Conservation (phyloP, 2,797 vertebrate genomes). For the Mormyrus proboscirostris region DNA sequence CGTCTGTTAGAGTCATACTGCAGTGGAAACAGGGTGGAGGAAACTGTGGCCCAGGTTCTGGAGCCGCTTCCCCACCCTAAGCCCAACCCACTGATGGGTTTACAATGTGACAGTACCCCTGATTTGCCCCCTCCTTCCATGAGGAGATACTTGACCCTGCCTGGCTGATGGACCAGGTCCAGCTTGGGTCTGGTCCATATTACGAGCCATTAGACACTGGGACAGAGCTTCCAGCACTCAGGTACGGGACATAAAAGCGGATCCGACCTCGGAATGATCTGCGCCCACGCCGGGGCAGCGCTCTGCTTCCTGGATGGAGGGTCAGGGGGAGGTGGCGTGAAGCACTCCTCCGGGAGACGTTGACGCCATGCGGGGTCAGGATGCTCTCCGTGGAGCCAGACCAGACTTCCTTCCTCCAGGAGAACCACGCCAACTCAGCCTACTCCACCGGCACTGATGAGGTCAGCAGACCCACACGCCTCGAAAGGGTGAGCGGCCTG, state of each 20-base stretch:
- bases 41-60: constrained; percentile 1
- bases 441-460: constrained; percentile 50
- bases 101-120: constrained; percentile 21
- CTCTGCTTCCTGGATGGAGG: not conserved
- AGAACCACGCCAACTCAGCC: constrained; percentile 41
- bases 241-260: not conserved
- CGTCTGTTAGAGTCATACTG: constrained; percentile 29
- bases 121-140: not conserved
- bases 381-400: constrained; percentile 37
- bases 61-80: not conserved
- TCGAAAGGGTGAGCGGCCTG: not conserved
- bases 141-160: not conserved
- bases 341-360: constrained; percentile 26
- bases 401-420: constrained; percentile 55
- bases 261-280: not conserved
- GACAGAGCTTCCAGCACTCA: not conserved
- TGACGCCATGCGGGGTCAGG: constrained; percentile 29
- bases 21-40: constrained; percentile 23
- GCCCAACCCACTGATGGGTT: constrained; percentile 25
- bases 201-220: not conserved
- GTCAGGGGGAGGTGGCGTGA: constrained; percentile 12
- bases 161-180: constrained; percentile 9
- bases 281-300: not conserved
- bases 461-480: constrained; percentile 53
- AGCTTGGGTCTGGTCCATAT: not conserved